Evolutionary conservation across 2,113 vertebrate genomes (phyloP).

Genomic region (zebrafish (Danio rerio)): GRCz12tu NC_133193.1:51659501-51660000

Average conservation of each 20-base stretch:
- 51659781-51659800: background rate
- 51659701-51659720: slow-evolving; percentile 26
- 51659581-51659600: background rate
- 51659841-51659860: slow-evolving; percentile 14
- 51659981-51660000: background rate
- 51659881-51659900: background rate
- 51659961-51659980: background rate
- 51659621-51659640: background rate
- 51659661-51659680: background rate
- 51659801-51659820: slow-evolving; percentile 23
- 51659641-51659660: background rate
- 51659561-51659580: background rate
- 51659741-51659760: background rate
- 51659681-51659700: background rate
- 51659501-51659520: too few species aligned
- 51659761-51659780: background rate
- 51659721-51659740: slow-evolving; percentile 11
- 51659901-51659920: background rate
- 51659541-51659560: background rate
- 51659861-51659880: background rate
- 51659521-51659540: background rate
- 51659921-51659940: background rate
- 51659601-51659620: background rate
- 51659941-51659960: slow-evolving; percentile 4
- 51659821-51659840: background rate